These are phyloP conservation scores for Dendropsophus ebraccatus DNA, from an alignment of 2,113 vertebrate species.

Conservation along the genomic window DNA sequence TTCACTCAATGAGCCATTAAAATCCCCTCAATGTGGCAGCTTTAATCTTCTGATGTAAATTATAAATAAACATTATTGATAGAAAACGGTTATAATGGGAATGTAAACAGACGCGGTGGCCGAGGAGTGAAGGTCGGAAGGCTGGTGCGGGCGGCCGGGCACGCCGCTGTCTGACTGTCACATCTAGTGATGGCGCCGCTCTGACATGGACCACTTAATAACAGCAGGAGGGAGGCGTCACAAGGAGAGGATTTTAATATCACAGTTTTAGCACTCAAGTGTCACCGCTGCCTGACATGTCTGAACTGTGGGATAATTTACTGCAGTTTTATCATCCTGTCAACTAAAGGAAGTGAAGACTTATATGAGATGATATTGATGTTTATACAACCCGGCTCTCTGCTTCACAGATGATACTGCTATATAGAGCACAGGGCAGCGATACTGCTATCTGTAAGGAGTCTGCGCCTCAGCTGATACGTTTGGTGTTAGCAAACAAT, in stretches of 20 bases:
- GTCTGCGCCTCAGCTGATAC: too few species aligned
- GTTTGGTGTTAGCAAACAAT: too few species aligned
- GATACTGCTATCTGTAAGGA: too few species aligned
- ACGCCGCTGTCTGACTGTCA: slow-evolving; percentile 31
- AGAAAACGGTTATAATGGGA: neutral
- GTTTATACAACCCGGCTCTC: slow-evolving; percentile 26
- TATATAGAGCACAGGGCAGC: slow-evolving; percentile 25
- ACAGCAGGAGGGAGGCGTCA: slow-evolving; percentile 49
- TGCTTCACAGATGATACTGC: slow-evolving; percentile 25
- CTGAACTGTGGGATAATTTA: slow-evolving; percentile 52
- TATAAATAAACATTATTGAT: slow-evolving; percentile 27
- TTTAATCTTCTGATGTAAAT: slow-evolving; percentile 34
- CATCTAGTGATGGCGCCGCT: slow-evolving; percentile 23
- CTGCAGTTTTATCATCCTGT: slow-evolving; percentile 56
- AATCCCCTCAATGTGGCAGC: neutral
- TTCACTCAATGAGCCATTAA: slow-evolving; percentile 1
- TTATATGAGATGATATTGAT: slow-evolving; percentile 51
- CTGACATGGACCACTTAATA: slow-evolving; percentile 52
- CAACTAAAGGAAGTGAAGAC: slow-evolving; percentile 37
- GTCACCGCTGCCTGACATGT: slow-evolving; percentile 49
- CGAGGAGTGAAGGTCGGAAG: slow-evolving; percentile 14
- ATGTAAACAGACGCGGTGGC: neutral
- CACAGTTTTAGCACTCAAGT: slow-evolving; percentile 57
- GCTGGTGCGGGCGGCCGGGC: neutral
- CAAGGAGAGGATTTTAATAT: slow-evolving; percentile 55